Evolutionary conservation across 2,797 vertebrate genomes (phyloP).

Genomic region (Bucorvus abyssinicus): DNA sequence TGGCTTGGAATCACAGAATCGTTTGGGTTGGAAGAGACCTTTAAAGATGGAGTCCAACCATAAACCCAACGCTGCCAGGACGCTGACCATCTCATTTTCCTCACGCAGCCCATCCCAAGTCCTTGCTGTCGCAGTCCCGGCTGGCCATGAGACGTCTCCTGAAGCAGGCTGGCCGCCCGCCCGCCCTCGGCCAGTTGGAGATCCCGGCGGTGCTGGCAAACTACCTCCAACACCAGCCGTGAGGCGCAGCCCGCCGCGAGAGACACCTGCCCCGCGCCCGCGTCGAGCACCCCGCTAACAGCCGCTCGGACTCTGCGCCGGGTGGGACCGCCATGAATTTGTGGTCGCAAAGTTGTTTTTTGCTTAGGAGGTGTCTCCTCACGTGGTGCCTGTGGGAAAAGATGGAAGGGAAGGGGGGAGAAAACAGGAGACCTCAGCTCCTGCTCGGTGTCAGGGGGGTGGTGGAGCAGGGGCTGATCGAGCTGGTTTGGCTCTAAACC

Average conservation of each 20-base stretch:
- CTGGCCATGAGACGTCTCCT: conserved; percentile 81
- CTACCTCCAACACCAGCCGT: conserved; percentile 81
- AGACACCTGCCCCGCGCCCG: fast-evolving
- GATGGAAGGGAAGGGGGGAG: background rate
- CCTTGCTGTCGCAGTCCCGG: conserved; percentile 85
- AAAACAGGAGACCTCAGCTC: background rate
- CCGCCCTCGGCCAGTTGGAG: conserved; percentile 78
- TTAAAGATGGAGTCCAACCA: background rate
- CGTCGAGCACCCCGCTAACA: fast-evolving
- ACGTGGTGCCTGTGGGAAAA: fast-evolving
- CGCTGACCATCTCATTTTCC: background rate
- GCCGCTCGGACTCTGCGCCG: fast-evolving
- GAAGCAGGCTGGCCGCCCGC: conserved; percentile 66
- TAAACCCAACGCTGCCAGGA: background rate
- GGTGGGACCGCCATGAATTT: fast-evolving
- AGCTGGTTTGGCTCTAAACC: background rate
- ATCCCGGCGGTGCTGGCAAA: conserved; percentile 80
- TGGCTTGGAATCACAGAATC: background rate
- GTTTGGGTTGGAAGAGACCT: background rate
- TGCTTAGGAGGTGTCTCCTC: background rate
- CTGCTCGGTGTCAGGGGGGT: background rate
- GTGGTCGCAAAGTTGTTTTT: fast-evolving
- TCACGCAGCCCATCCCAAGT: conserved; percentile 81
- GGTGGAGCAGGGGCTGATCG: background rate
- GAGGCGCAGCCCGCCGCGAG: fast-evolving